Conservation (phyloP, 2,797 vertebrate species). For the Triplophysa yarkandensis region DNA sequence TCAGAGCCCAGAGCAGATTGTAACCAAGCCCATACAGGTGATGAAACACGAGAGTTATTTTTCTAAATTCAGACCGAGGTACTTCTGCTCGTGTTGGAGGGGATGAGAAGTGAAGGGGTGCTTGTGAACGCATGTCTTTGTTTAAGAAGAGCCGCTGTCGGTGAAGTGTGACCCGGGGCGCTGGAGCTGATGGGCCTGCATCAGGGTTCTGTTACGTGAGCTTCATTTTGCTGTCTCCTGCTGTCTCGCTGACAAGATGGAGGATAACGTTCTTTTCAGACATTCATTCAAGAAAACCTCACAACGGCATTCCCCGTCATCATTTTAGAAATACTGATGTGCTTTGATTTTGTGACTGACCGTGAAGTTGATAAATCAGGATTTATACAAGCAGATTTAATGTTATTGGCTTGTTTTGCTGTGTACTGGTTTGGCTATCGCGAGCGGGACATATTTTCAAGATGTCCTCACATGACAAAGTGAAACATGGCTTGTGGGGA, state of each 20-base stretch:
- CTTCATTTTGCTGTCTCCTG: slow-evolving; percentile 17
- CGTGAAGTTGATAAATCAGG: slow-evolving; percentile 4
- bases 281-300: no score
- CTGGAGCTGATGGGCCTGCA: slow-evolving; percentile 43
- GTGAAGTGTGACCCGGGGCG: slow-evolving; percentile 49
- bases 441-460: not conserved
- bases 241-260: slow-evolving; percentile 14
- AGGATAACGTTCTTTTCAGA: slow-evolving; percentile 31
- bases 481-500: not conserved
- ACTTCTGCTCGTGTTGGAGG: slow-evolving; percentile 45
- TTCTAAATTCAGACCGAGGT: slow-evolving; percentile 39
- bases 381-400: slow-evolving; percentile 12
- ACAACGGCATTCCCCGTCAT: no score
- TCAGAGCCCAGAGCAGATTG: slow-evolving; percentile 39
- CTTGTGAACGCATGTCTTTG: slow-evolving; percentile 57
- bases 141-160: slow-evolving; percentile 45
- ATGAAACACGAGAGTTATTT: slow-evolving; percentile 60
- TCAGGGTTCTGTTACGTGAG: slow-evolving; percentile 40
- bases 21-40: slow-evolving; percentile 55
- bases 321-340: slow-evolving; percentile 35
- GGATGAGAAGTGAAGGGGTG: slow-evolving; percentile 46
- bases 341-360: slow-evolving; percentile 30
- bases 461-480: not conserved
- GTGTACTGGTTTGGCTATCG: slow-evolving; percentile 12
- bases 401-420: slow-evolving; percentile 9